These are phyloP conservation scores for Cosmia trapezina DNA, from an alignment of 2,888 invertebrate species.

Conservation along the genomic window DNA sequence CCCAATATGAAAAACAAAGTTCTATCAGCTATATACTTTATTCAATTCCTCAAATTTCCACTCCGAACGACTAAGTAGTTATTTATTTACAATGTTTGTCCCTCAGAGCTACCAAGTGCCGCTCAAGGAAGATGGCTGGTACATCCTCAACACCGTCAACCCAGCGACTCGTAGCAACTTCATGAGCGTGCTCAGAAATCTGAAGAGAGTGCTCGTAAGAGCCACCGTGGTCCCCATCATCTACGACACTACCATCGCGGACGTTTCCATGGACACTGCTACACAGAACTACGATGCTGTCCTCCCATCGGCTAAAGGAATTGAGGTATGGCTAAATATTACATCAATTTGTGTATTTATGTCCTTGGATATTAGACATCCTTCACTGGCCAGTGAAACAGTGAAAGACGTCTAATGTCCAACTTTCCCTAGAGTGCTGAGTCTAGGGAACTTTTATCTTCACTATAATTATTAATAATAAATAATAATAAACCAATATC, in stretches of 20 bases:
- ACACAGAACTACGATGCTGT: constrained; percentile 91
- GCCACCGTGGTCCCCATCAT: constrained; percentile 92
- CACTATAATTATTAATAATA: too few relatives aligned
- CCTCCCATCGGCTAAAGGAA: constrained; percentile 92
- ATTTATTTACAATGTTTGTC: not conserved
- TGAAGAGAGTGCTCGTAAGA: constrained; percentile 95
- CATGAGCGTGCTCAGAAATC: constrained; percentile 95
- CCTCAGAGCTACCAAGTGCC: constrained; percentile 91
- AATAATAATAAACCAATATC: too few relatives aligned
- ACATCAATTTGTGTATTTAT: not conserved
- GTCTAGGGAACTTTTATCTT: too few relatives aligned
- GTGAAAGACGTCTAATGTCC: too few relatives aligned
- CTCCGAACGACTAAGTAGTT: not conserved
- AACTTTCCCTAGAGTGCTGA: too few relatives aligned
- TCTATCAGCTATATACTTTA: not conserved
- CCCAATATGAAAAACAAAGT: not conserved
- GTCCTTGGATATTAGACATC: not conserved
- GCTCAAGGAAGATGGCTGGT: constrained; percentile 93
- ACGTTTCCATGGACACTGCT: constrained; percentile 96
- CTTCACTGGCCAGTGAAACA: not conserved
- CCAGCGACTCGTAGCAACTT: constrained; percentile 94
- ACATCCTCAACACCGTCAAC: constrained; percentile 72
- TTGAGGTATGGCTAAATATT: constrained; percentile 91
- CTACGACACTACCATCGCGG: constrained; percentile 93
- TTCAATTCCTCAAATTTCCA: not conserved